These are phyloP conservation scores for Spea hammondii DNA, from an alignment of 2,797 vertebrate genomes.

Conservation along the genomic window DNA sequence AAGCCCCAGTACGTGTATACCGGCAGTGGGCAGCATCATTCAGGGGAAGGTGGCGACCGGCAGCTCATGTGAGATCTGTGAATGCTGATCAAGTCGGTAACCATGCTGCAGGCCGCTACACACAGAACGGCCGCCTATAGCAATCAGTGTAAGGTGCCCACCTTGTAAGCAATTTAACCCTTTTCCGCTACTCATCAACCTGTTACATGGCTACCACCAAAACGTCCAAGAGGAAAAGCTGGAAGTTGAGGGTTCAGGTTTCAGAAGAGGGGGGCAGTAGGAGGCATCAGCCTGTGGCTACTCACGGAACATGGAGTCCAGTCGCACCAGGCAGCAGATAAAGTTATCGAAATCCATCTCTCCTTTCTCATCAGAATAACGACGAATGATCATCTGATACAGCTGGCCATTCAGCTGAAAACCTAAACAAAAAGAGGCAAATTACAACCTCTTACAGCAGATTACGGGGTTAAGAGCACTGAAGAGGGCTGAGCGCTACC, in stretches of 20 bases:
- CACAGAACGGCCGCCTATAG: too few species aligned
- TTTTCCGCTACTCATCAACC: too few species aligned
- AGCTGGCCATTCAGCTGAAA: slow-evolving; percentile 79
- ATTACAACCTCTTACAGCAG: background rate
- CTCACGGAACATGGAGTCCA: slow-evolving; percentile 92
- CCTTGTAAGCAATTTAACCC: too few species aligned
- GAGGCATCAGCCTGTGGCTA: background rate
- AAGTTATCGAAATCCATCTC: slow-evolving; percentile 89
- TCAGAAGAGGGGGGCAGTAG: too few species aligned
- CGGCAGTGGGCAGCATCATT: too few species aligned
- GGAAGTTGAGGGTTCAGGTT: background rate
- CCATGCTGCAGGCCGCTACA: too few species aligned
- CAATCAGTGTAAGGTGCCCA: too few species aligned
- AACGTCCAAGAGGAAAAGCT: background rate
- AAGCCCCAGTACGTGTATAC: too few species aligned
- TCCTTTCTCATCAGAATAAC: slow-evolving; percentile 77
- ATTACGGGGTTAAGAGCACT: background rate
- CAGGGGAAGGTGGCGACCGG: too few species aligned
- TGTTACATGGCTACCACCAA: too few species aligned
- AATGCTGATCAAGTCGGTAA: too few species aligned
- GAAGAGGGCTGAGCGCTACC: slow-evolving; percentile 62
- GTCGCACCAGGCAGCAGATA: slow-evolving; percentile 84
- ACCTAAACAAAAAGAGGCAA: slow-evolving; percentile 61
- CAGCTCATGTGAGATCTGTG: too few species aligned
- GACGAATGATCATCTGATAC: slow-evolving; percentile 75